A percentile compares a stretch with the other conserved stretches of the same genome.
Conservation (phyloP, 2,797 vertebrate species). For the Heteromormyrus szaboi region DNA sequence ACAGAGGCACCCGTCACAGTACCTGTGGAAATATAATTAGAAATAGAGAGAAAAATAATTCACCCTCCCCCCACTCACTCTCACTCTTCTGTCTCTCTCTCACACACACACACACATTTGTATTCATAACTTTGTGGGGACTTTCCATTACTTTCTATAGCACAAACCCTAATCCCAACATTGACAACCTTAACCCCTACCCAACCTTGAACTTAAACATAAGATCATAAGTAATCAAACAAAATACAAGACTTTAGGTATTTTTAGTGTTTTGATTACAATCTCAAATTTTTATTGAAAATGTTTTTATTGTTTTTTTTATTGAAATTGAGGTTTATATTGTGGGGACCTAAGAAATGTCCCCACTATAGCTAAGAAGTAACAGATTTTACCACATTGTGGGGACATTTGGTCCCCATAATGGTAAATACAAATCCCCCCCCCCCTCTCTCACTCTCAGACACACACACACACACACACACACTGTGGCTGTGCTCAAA, state of each 20-base stretch:
- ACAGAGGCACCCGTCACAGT: not conserved
- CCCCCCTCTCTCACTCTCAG: not conserved
- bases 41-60: not conserved
- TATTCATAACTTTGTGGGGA: not conserved
- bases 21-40: not conserved
- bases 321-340: not conserved
- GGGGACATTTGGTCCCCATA: not conserved
- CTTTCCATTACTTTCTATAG: not conserved
- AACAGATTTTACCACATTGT: not conserved
- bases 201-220: not conserved
- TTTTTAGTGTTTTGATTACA: not conserved
- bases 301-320: no score
- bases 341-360: not conserved
- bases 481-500: not conserved
- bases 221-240: not conserved
- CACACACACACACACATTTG: not conserved
- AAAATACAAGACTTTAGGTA: not conserved
- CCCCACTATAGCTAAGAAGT: not conserved
- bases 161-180: not conserved
- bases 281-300: not conserved
- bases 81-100: not conserved
- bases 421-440: no score
- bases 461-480: not conserved
- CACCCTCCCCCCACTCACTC: not conserved
- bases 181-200: not conserved